Percentiles rank a stretch among this genome's conserved stretches.
These are phyloP conservation scores for Subacronicta megacephala DNA, from an alignment of 2,888 invertebrate species.

Conservation along the genomic window DNA sequence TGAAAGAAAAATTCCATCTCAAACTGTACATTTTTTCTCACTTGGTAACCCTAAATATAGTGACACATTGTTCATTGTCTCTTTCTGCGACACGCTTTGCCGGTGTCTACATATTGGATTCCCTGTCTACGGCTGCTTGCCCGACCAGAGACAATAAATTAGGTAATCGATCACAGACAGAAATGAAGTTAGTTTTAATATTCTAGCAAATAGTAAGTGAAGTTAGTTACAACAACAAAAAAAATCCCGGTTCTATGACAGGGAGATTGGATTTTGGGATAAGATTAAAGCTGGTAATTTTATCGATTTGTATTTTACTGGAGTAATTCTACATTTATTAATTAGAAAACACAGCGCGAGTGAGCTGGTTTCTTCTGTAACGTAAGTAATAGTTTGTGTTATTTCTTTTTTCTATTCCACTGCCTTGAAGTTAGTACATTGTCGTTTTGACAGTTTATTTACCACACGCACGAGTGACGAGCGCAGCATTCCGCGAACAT, in stretches of 20 bases:
- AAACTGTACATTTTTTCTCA: too few species aligned
- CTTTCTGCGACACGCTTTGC: too few species aligned
- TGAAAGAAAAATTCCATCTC: too few species aligned
- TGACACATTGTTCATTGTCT: too few species aligned
- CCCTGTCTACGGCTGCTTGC: too few species aligned
- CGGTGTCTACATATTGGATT: too few species aligned
- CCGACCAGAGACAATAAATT: constrained; percentile 16
- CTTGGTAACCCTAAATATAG: too few species aligned
- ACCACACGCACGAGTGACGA: constrained; percentile 1
- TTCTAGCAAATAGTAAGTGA: too few species aligned
- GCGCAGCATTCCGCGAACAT: constrained; percentile 30
- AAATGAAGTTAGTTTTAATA: too few species aligned
- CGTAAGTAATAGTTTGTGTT: constrained; percentile 26
- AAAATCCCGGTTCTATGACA: neutral
- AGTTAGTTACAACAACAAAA: constrained; percentile 33
- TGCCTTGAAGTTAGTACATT: constrained; percentile 44
- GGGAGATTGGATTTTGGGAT: too few species aligned
- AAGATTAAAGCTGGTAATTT: neutral
- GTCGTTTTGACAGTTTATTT: neutral
- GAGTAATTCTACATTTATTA: neutral
- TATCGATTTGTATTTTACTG: too few species aligned
- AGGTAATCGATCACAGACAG: constrained; percentile 21
- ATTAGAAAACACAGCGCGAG: neutral
- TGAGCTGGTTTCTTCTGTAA: constrained; percentile 1
- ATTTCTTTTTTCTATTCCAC: constrained; percentile 12